Percentiles rank a stretch among this genome's conserved stretches.
phyloP scores from a whole-genome alignment of 2,113 vertebrate species.

The Cynocephalus volans region DNA sequence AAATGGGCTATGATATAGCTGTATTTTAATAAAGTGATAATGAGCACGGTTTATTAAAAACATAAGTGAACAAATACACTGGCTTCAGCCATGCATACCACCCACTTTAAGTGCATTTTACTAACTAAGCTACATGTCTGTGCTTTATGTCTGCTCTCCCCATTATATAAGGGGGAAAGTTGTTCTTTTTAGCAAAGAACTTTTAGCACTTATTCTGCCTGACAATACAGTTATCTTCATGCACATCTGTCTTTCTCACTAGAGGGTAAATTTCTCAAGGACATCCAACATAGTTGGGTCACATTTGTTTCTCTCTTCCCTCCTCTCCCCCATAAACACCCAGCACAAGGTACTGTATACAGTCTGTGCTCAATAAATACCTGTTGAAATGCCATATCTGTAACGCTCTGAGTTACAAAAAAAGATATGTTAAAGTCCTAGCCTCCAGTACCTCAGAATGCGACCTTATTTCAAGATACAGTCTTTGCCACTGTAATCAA shows the following conservation, averaged over 20 bases:
- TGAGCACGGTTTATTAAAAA: slow-evolving; percentile 12
- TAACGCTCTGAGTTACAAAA: neutral
- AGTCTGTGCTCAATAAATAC: neutral
- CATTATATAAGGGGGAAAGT: neutral
- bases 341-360: neutral
- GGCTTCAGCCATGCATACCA: neutral
- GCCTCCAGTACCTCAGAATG: neutral
- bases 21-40: slow-evolving; percentile 21
- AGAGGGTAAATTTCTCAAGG: neutral
- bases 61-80: neutral
- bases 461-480: neutral
- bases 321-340: neutral
- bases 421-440: neutral
- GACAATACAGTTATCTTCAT: neutral
- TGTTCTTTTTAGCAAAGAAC: neutral
- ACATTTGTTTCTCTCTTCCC: neutral
- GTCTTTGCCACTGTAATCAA: neutral
- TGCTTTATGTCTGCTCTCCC: neutral
- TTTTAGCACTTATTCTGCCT: neutral
- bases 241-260: neutral
- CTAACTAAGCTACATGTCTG: neutral
- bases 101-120: neutral
- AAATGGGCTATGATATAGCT: neutral
- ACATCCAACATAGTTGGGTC: neutral
- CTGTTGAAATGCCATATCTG: neutral